These are phyloP conservation scores for Aphidoletes aphidimyza DNA, from an alignment of 2,888 invertebrate species.

Conservation along the genomic window DNA sequence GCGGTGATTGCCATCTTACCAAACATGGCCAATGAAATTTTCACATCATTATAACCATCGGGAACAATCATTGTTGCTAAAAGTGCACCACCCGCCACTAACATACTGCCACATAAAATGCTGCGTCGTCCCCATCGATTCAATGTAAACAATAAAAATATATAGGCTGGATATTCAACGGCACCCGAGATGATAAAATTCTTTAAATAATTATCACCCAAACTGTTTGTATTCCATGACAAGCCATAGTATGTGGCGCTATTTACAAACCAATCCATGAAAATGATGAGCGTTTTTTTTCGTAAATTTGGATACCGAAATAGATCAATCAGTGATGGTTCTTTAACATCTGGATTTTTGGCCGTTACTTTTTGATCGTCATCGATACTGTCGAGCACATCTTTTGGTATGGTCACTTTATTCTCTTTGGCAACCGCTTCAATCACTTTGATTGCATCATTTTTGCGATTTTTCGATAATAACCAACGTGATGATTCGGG, in stretches of 20 bases:
- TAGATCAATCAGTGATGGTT: slow-evolving; percentile 71
- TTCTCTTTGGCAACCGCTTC: slow-evolving; percentile 75
- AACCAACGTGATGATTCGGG: slow-evolving; percentile 82
- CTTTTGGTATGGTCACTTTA: slow-evolving; percentile 70
- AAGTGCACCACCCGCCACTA: slow-evolving; percentile 72
- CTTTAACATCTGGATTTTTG: slow-evolving; percentile 62
- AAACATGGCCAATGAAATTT: slow-evolving; percentile 74
- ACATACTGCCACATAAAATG: slow-evolving; percentile 76
- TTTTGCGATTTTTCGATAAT: slow-evolving; percentile 71
- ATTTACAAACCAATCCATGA: slow-evolving; percentile 82
- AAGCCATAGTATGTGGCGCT: slow-evolving; percentile 82
- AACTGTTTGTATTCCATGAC: slow-evolving; percentile 78
- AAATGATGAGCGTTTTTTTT: slow-evolving; percentile 74
- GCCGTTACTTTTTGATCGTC: slow-evolving; percentile 65
- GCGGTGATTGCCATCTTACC: slow-evolving; percentile 79
- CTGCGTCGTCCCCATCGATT: slow-evolving; percentile 77
- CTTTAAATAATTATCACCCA: slow-evolving; percentile 77
- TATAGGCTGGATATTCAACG: slow-evolving; percentile 81
- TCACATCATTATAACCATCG: slow-evolving; percentile 68
- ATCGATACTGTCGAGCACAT: slow-evolving; percentile 69
- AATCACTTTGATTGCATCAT: slow-evolving; percentile 73
- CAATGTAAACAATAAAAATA: slow-evolving; percentile 73
- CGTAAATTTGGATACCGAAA: slow-evolving; percentile 74
- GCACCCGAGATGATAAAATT: slow-evolving; percentile 79
- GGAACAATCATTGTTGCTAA: slow-evolving; percentile 72